Conservation (phyloP, 2,888 invertebrate genomes). For the Ecdyonurus torrentis region DNA sequence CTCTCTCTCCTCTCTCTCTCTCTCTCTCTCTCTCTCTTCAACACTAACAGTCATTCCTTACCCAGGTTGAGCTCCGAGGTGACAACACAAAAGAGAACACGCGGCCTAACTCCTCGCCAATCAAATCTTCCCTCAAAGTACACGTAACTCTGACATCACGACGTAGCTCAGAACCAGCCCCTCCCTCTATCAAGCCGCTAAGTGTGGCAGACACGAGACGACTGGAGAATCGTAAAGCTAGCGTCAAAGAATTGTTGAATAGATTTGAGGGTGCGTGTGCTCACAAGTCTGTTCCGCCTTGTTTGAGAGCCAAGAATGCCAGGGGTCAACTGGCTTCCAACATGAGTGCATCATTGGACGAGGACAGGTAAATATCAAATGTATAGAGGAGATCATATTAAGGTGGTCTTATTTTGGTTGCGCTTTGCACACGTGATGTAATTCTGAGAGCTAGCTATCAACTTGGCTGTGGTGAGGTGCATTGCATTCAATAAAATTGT, state of each 20-base stretch:
- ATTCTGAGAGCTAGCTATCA: no score
- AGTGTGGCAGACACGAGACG: constrained; percentile 10
- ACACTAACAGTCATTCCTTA: neutral
- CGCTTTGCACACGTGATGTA: no score
- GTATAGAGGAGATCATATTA: no score
- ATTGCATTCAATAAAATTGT: no score
- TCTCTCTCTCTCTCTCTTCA: no score
- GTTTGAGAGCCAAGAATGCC: constrained; percentile 39
- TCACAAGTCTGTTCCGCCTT: constrained; percentile 34
- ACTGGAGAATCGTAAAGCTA: constrained; percentile 12
- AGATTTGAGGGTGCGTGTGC: constrained; percentile 31
- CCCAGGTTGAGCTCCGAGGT: neutral
- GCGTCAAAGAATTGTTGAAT: constrained; percentile 27
- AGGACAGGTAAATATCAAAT: no score
- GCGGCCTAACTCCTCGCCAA: neutral
- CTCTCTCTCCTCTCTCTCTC: no score
- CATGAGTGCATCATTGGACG: constrained; percentile 39
- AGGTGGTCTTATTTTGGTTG: no score
- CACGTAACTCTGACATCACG: neutral
- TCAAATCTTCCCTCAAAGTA: neutral
- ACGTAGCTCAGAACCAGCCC: neutral
- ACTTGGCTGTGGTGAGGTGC: no score
- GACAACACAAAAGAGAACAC: neutral
- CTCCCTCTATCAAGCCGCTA: constrained; percentile 14
- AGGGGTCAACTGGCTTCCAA: constrained; percentile 36